Evolutionary conservation across 2,113 vertebrate genomes (phyloP).

Genomic region (Trachemys scripta): DNA sequence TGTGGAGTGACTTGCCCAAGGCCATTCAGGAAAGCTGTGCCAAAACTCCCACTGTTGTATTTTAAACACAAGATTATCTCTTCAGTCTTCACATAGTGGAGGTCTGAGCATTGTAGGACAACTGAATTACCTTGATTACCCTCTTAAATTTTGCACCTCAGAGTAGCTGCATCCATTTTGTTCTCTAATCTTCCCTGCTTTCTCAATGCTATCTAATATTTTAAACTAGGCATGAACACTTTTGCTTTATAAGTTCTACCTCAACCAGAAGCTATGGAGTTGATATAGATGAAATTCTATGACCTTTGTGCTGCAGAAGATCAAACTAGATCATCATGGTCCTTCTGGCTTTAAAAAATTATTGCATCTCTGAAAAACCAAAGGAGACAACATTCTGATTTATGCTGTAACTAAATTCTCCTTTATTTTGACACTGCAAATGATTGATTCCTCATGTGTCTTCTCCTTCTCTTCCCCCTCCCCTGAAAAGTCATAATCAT

Average conservation of each 20-base stretch:
- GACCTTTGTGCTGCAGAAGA: neutral
- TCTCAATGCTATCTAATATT: neutral
- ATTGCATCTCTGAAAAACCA: neutral
- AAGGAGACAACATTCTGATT: neutral
- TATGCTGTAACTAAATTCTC: neutral
- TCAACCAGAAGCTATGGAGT: fast-evolving
- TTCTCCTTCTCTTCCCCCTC: neutral
- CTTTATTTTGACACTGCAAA: neutral
- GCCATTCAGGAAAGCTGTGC: neutral
- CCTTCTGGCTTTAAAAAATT: neutral
- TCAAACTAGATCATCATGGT: neutral
- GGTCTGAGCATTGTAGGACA: neutral
- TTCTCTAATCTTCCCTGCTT: neutral
- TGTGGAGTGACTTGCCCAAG: neutral
- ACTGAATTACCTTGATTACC: neutral
- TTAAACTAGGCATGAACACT: neutral
- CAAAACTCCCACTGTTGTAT: neutral
- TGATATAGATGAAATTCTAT: fast-evolving
- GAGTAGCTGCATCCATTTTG: neutral
- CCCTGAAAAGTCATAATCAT: neutral
- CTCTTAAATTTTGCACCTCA: neutral
- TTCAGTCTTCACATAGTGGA: neutral
- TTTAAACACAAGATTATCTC: neutral
- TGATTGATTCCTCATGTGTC: neutral
- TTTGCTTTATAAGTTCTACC: neutral